Conservation (phyloP, 2,113 vertebrate genomes). For the Gallinago jamesoni region DNA sequence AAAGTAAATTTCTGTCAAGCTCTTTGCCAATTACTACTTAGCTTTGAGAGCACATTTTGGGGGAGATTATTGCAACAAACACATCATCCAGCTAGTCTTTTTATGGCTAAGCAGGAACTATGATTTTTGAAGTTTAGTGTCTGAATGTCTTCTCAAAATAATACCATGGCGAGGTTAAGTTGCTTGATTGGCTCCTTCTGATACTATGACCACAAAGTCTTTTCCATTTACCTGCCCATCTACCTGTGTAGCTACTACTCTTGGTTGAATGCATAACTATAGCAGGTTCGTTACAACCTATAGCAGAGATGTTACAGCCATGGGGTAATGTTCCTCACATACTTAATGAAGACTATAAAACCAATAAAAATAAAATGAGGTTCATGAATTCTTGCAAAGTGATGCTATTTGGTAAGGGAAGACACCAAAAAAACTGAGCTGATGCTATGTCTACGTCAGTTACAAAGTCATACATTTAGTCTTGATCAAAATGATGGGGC, state of each 20-base stretch:
- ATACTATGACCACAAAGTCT: not conserved
- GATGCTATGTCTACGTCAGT: not conserved
- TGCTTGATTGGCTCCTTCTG: not conserved
- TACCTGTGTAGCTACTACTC: not conserved
- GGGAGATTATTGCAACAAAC: not conserved
- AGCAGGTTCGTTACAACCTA: not conserved
- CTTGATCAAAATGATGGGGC: not conserved
- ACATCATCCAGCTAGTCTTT: not conserved
- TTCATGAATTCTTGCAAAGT: not conserved
- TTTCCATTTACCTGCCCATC: not conserved
- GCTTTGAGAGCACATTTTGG: not conserved
- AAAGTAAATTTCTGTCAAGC: not conserved
- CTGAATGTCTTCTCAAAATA: not conserved
- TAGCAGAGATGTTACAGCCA: not conserved
- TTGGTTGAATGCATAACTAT: not conserved
- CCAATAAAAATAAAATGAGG: not conserved
- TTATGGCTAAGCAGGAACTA: not conserved
- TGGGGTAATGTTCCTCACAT: not conserved
- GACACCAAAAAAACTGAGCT: not conserved
- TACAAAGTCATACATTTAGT: not conserved
- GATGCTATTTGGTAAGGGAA: not conserved
- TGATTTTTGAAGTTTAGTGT: not conserved
- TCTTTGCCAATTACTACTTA: not conserved
- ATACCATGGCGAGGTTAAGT: fast-evolving
- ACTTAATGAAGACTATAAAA: not conserved